These are phyloP conservation scores for Dysmachus trigonus DNA, from an alignment of 2,888 invertebrate genomes.

Conservation along the genomic window DNA sequence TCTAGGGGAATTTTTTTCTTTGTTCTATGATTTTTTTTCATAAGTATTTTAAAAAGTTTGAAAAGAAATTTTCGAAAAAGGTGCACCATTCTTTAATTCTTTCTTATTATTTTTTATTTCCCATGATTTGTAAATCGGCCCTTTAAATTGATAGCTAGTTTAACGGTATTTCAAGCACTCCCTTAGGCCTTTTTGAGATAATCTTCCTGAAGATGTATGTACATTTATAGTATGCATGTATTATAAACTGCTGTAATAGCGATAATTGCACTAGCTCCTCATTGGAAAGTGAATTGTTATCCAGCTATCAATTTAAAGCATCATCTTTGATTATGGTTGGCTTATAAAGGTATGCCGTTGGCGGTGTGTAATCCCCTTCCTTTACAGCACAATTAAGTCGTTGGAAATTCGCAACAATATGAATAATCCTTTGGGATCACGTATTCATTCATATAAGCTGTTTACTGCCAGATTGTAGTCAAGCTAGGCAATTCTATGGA, in stretches of 20 bases:
- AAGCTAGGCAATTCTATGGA: not conserved
- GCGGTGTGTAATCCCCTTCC: not conserved
- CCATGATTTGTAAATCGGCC: not conserved
- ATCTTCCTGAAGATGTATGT: not conserved
- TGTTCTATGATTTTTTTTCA: not conserved
- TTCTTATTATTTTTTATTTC: not conserved
- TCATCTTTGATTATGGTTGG: not conserved
- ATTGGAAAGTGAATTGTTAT: not conserved
- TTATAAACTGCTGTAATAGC: not conserved
- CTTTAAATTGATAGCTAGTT: not conserved
- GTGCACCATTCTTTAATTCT: conserved; percentile 3
- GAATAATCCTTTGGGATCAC: not conserved
- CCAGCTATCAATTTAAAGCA: not conserved
- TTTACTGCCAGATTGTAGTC: not conserved
- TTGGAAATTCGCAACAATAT: not conserved
- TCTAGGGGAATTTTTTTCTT: conserved; percentile 45
- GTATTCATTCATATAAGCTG: not conserved
- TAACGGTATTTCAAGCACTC: not conserved
- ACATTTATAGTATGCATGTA: not conserved
- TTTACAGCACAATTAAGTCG: not conserved
- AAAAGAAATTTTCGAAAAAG: not conserved
- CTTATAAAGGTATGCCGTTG: not conserved
- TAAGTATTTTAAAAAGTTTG: conserved; percentile 18
- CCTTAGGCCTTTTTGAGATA: not conserved
- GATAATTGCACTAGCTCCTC: not conserved